Percentiles rank a stretch among this genome's conserved stretches.
phyloP scores from a whole-genome alignment of 2,888 invertebrate genomes.

The Dynastes tityus region DNA sequence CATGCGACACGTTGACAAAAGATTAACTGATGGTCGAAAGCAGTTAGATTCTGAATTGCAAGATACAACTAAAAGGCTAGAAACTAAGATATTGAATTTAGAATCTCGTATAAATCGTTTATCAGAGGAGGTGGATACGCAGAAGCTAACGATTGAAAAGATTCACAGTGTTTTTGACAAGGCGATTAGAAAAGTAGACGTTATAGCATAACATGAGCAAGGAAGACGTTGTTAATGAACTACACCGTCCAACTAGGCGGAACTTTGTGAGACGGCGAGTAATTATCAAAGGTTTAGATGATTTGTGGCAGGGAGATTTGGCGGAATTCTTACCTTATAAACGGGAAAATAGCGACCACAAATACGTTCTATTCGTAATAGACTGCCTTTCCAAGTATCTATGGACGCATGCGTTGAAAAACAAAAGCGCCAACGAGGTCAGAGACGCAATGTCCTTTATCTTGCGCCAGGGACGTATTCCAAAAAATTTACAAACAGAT shows the following conservation, averaged over 20 bases:
- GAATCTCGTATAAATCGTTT: too few relatives aligned
- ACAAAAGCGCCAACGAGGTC: constrained; percentile 62
- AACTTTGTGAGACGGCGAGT: constrained; percentile 56
- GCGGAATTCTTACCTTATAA: constrained; percentile 17
- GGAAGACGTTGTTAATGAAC: constrained; percentile 57
- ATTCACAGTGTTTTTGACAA: neutral
- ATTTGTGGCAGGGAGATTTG: constrained; percentile 40
- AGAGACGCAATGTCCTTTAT: constrained; percentile 54
- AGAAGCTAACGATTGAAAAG: neutral
- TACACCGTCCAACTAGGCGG: constrained; percentile 62
- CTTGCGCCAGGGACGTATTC: constrained; percentile 46
- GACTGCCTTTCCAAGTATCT: constrained; percentile 67
- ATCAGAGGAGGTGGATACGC: too few relatives aligned
- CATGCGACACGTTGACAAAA: neutral
- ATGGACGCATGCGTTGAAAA: constrained; percentile 64
- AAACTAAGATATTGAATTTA: too few relatives aligned
- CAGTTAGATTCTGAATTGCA: neutral
- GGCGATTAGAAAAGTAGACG: neutral
- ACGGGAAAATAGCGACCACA: constrained; percentile 61
- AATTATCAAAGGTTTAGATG: constrained; percentile 37
- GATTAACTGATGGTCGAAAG: neutral
- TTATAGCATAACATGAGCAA: neutral
- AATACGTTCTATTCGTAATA: constrained; percentile 65
- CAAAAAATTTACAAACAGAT: constrained; percentile 62
- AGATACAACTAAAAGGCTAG: too few relatives aligned